These are phyloP conservation scores for Sciurus carolinensis DNA, from an alignment of 2,797 vertebrate species.

Conservation along the genomic window DNA sequence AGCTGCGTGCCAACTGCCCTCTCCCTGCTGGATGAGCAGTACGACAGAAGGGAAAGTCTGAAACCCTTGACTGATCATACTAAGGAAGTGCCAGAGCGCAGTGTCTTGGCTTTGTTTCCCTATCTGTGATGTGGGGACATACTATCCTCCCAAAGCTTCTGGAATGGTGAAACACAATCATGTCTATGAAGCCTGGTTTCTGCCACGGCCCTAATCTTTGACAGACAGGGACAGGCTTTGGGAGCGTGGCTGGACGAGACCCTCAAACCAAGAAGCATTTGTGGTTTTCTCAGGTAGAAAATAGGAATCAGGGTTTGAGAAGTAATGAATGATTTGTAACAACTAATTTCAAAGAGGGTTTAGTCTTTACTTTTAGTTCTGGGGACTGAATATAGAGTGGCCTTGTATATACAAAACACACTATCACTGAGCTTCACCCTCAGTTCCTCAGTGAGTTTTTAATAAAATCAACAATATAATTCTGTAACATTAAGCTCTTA, in stretches of 20 bases:
- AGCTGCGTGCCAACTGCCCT: background rate
- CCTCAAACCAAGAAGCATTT: background rate
- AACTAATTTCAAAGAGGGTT: background rate
- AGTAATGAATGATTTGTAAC: background rate
- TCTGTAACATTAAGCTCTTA: background rate
- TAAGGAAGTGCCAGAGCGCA: background rate
- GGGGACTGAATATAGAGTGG: background rate
- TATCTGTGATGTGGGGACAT: background rate
- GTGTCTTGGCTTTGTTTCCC: slow-evolving; percentile 14
- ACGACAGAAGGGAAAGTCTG: background rate
- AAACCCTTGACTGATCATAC: background rate
- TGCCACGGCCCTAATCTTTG: background rate
- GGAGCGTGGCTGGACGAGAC: background rate
- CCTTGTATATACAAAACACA: background rate
- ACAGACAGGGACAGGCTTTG: background rate
- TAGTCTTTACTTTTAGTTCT: background rate
- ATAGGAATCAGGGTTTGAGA: background rate
- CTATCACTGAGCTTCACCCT: no score
- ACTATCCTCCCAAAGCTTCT: background rate
- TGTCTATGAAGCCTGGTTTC: background rate
- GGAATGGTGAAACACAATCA: background rate
- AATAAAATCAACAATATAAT: slow-evolving; percentile 9
- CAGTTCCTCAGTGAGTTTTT: background rate
- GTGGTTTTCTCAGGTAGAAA: background rate
- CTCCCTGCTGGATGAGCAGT: background rate